Percentiles rank a stretch among this genome's conserved stretches.
Conservation (phyloP, 1,140 invertebrate species). For the Ostrea edulis region DNA sequence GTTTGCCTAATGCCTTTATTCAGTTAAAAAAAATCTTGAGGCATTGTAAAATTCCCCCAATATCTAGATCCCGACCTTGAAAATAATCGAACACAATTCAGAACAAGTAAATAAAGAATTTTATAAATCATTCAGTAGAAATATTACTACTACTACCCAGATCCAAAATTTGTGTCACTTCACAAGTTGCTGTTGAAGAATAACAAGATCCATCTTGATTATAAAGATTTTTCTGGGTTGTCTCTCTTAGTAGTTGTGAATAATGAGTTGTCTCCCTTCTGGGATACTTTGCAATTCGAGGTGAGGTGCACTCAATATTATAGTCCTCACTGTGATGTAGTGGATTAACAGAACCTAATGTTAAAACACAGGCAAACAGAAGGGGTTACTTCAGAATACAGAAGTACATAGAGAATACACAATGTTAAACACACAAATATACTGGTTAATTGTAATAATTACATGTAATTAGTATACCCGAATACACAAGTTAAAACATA, state of each 20-base stretch:
- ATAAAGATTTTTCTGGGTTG: constrained; percentile 51
- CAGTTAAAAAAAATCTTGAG: no score
- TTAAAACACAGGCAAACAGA: constrained; percentile 30
- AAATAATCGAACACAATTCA: no score
- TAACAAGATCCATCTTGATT: constrained; percentile 47
- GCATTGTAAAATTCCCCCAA: no score
- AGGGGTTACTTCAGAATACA: not conserved
- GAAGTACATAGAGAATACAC: constrained; percentile 12
- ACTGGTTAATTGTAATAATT: no score
- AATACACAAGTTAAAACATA: no score
- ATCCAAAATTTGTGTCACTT: constrained; percentile 48
- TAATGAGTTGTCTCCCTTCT: constrained; percentile 40
- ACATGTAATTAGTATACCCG: no score
- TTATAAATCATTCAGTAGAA: not conserved
- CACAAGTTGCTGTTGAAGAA: constrained; percentile 47
- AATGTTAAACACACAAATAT: not conserved
- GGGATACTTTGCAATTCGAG: constrained; percentile 44
- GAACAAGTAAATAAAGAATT: not conserved
- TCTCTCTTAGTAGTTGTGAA: constrained; percentile 52
- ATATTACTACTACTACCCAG: constrained; percentile 55
- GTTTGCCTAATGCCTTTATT: no score
- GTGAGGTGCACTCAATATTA: not conserved
- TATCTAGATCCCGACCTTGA: no score
- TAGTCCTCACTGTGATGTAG: constrained; percentile 44
- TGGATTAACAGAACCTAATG: constrained; percentile 43